phyloP scores from a whole-genome alignment of 2,797 vertebrate species.

The Pseudomugil tenellus region DNA sequence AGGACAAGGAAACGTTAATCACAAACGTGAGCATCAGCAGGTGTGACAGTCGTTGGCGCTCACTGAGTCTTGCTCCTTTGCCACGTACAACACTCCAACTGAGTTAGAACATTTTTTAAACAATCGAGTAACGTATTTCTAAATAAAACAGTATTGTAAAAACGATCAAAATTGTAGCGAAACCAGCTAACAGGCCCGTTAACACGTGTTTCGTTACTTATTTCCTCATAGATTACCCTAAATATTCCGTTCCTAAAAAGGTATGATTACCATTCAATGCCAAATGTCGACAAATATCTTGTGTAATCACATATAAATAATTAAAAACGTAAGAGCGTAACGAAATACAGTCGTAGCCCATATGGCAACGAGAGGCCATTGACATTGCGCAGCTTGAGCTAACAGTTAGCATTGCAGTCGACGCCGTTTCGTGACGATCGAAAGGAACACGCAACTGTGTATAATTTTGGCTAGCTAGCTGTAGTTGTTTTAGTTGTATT shows the following conservation, averaged over 20 bases:
- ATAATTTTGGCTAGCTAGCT: not conserved
- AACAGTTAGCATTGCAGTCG: constrained; percentile 35
- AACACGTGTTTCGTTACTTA: constrained; percentile 27
- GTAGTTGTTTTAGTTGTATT: accelerated
- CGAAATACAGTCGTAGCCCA: constrained; percentile 24
- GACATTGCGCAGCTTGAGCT: constrained; percentile 26
- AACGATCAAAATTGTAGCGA: not conserved
- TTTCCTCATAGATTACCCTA: not conserved
- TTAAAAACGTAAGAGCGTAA: not conserved
- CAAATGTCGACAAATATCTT: accelerated
- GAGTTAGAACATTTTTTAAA: not conserved
- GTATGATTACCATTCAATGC: not conserved
- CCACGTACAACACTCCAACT: not conserved
- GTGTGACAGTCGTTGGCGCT: constrained; percentile 7
- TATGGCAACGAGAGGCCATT: constrained; percentile 25
- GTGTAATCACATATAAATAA: not conserved
- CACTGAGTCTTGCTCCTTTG: not conserved
- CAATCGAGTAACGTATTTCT: not conserved
- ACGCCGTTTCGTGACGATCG: constrained; percentile 6
- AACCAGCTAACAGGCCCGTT: constrained; percentile 13
- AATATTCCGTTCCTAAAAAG: not conserved
- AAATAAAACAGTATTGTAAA: not conserved
- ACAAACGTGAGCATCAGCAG: constrained; percentile 22
- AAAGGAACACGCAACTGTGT: not conserved
- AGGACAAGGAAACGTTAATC: constrained; percentile 40